phyloP scores from a whole-genome alignment of 2,113 vertebrate genomes.

The Notarius lentiginosus region DNA sequence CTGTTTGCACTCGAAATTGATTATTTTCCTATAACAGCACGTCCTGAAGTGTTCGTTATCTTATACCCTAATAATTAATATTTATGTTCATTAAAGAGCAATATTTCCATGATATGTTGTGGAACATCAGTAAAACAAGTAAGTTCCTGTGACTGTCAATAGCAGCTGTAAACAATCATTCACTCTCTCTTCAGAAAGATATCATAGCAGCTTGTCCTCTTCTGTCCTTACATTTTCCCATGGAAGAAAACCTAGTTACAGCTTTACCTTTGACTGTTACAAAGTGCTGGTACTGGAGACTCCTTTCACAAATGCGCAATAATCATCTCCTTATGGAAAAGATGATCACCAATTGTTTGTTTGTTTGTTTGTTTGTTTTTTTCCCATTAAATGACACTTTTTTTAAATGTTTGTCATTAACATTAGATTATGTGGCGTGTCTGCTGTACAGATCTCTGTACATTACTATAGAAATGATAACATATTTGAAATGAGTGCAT shows the following conservation, averaged over 20 bases:
- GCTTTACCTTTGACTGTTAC: background rate
- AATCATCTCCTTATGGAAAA: background rate
- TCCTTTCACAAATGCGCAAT: background rate
- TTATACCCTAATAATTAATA: background rate
- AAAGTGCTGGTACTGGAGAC: background rate
- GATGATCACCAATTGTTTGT: background rate
- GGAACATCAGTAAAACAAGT: background rate
- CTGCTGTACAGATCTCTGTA: background rate
- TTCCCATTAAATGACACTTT: too few relatives aligned
- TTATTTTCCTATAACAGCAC: background rate
- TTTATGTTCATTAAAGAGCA: background rate
- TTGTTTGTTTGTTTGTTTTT: too few relatives aligned
- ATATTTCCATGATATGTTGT: background rate
- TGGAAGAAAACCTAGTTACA: background rate
- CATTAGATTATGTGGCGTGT: background rate
- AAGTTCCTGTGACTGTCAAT: background rate
- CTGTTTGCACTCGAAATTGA: background rate
- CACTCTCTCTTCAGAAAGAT: background rate
- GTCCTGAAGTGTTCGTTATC: background rate
- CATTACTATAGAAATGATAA: background rate
- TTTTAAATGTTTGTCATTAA: background rate
- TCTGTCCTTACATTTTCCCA: background rate
- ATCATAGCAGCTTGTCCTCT: background rate
- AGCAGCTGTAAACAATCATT: background rate
- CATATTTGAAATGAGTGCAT: background rate